Conservation (phyloP, 2,113 vertebrate species). For the Epinephelus lanceolatus region DNA sequence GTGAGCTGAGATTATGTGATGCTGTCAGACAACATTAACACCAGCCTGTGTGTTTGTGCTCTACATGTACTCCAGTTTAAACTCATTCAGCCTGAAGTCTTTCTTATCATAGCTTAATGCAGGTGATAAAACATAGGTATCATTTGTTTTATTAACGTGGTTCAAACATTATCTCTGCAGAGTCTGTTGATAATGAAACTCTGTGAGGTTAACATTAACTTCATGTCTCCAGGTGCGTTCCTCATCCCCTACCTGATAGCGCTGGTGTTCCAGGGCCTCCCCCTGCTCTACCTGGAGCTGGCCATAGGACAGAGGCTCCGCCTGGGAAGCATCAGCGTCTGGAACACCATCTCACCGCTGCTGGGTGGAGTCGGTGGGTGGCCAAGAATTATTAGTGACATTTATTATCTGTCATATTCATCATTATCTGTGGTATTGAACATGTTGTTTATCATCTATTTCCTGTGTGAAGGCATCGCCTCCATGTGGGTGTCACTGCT, state of each 20-base stretch:
- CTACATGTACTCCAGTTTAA: too few species aligned
- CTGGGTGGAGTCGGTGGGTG: slow-evolving; percentile 88
- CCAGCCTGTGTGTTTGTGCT: too few species aligned
- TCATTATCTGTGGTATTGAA: background rate
- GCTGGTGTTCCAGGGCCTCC: slow-evolving; percentile 90
- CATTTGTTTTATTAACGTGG: too few species aligned
- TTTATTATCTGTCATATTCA: background rate
- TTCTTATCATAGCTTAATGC: too few species aligned
- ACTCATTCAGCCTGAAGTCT: too few species aligned
- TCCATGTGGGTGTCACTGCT: slow-evolving; percentile 84
- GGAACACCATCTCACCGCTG: slow-evolving; percentile 89
- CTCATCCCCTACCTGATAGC: slow-evolving; percentile 92
- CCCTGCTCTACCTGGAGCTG: slow-evolving; percentile 90
- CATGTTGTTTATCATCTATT: background rate
- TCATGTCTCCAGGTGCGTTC: slow-evolving; percentile 88
- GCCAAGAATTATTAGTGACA: background rate
- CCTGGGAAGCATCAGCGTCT: slow-evolving; percentile 89
- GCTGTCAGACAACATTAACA: too few species aligned
- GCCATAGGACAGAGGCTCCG: slow-evolving; percentile 91
- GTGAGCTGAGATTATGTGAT: slow-evolving; percentile 76
- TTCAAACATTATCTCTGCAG: background rate
- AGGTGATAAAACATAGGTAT: too few species aligned
- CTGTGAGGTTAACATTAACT: slow-evolving; percentile 7
- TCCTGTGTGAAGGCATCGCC: slow-evolving; percentile 79
- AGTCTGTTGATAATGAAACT: background rate